Evolutionary conservation across 1,140 invertebrate genomes (phyloP), one percentile per base, ranked within the genome.

Genomic region (Drosophila nannoptera): DNA sequence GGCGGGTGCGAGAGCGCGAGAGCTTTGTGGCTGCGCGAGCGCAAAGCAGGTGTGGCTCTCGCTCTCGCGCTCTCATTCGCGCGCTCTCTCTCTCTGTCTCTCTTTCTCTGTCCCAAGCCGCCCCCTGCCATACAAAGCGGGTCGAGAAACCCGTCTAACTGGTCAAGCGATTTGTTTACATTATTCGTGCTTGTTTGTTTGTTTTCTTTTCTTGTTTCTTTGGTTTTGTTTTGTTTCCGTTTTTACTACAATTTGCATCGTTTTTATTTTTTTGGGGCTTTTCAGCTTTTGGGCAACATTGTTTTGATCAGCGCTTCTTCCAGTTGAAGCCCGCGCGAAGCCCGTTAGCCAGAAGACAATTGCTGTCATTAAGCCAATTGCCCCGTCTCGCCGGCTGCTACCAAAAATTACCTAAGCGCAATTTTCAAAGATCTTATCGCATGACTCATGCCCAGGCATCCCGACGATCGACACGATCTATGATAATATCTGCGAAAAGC

Each of bases 81-180:
- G 14, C 12, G 2, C 29, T 29, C 40, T 48, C 36, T 48, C 53
- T 36, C 35, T 8, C 32, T 36, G 16, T 31, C 11, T 46, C 38
- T 38, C 58, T 33, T 29, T 59, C 32, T 36, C 16, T 31, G 5
- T 3, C 8, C 36, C 11, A 36, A 36, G 12, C 40, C 7, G 40
- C 40, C 14, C 12, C 8, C 46, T 22, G 22, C 22, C 22, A 22
- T 3, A 22, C 22, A 3, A 22, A 22, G 22, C 22, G 22, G 22
- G 22, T 22, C 22, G 22, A 29, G 33, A 86, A 84, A 84, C 82
- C 62, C 66, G 82, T 86, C 82, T 36, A 69, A 75, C 80, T 80
- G 73, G 56, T 72, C 64, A 77, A 75, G 45, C 53, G 67, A 75
- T 73, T 86, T 86, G 81, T 86, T 86, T 86, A 87, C 81, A 86